Conservation (phyloP, 2,888 invertebrate genomes). For the Andrena dorsata region DNA sequence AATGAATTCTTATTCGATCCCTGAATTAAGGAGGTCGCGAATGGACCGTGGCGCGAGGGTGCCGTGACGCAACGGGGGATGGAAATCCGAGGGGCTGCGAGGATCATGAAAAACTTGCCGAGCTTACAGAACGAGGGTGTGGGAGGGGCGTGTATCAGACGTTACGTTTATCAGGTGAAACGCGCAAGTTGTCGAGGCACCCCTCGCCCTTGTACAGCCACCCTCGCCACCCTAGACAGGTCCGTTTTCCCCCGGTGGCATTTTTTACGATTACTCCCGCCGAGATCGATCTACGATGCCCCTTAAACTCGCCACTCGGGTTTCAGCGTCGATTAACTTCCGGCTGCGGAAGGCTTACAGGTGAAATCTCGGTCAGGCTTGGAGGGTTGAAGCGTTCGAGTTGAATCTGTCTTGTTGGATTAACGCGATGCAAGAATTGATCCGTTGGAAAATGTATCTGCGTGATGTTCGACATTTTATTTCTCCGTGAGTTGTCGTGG, state of each 20-base stretch:
- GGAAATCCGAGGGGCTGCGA: conserved; percentile 49
- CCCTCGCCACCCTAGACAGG: conserved; percentile 10
- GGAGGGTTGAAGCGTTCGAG: neutral
- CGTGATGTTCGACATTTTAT: too few relatives aligned
- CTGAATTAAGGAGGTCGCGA: conserved; percentile 72
- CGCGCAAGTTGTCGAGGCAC: conserved; percentile 37
- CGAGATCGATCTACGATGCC: conserved; percentile 53
- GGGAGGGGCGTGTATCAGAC: conserved; percentile 55
- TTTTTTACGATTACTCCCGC: conserved; percentile 35
- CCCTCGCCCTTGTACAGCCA: conserved; percentile 23
- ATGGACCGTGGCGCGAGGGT: conserved; percentile 46
- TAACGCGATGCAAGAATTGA: too few relatives aligned
- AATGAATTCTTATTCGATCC: conserved; percentile 78
- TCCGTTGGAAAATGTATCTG: too few relatives aligned
- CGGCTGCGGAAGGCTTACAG: conserved; percentile 55
- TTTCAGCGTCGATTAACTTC: conserved; percentile 70
- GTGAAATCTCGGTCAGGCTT: conserved; percentile 54
- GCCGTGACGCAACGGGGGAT: conserved; percentile 22
- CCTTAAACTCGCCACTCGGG: conserved; percentile 55
- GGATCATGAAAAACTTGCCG: conserved; percentile 48
- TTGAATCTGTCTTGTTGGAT: too few relatives aligned
- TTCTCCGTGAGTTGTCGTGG: too few relatives aligned
- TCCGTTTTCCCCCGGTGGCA: conserved; percentile 9
- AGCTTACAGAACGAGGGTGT: conserved; percentile 12
- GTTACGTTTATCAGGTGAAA: conserved; percentile 70